Conservation (phyloP, 1,140 invertebrate genomes). For the Macrobrachium rosenbergii region DNA sequence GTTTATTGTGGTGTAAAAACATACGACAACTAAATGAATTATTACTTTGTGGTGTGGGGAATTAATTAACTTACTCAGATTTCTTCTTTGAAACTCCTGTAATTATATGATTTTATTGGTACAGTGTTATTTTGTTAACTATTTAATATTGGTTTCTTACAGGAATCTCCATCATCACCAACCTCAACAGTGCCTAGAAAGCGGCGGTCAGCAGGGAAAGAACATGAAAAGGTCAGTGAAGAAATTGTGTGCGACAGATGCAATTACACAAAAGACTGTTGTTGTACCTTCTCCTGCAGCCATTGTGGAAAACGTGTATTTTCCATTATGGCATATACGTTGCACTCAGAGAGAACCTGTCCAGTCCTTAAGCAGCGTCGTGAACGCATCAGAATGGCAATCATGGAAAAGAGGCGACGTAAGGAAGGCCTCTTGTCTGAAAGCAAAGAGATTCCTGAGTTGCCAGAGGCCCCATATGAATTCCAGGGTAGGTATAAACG, state of each 20-base stretch:
- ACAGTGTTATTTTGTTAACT: no score
- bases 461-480: background rate
- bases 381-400: slow-evolving; percentile 55
- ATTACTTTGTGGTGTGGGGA: no score
- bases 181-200: slow-evolving; percentile 12
- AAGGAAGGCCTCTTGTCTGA: slow-evolving; percentile 11
- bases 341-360: slow-evolving; percentile 50
- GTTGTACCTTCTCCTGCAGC: slow-evolving; percentile 58
- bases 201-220: background rate
- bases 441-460: background rate
- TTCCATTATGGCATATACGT: slow-evolving; percentile 54
- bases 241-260: slow-evolving; percentile 60
- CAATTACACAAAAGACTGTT: slow-evolving; percentile 61
- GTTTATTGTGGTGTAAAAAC: no score
- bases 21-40: no score
- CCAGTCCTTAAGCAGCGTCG: slow-evolving; percentile 43
- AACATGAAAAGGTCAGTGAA: slow-evolving; percentile 34
- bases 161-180: slow-evolving; percentile 2
- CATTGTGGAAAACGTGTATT: slow-evolving; percentile 55
- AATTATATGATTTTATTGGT: no score
- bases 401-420: slow-evolving; percentile 55
- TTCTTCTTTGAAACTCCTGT: no score
- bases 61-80: no score
- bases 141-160: no score
- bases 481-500: background rate